Conservation (phyloP, 2,113 vertebrate genomes). For the Falco punctatus region DNA sequence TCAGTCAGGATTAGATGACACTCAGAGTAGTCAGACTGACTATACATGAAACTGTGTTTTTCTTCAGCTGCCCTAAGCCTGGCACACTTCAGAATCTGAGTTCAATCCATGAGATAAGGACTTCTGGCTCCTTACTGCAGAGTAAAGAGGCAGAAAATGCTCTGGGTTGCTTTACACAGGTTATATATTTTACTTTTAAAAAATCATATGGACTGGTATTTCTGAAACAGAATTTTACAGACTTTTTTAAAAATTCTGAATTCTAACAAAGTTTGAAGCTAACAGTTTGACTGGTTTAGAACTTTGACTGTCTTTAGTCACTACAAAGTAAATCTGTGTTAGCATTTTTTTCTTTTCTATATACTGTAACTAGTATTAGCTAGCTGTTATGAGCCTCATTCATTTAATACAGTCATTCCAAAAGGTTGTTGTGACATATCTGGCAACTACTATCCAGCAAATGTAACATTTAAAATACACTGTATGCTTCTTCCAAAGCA, state of each 20-base stretch:
- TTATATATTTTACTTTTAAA: neutral
- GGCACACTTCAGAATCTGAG: neutral
- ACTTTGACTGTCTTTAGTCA: neutral
- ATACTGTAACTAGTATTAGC: neutral
- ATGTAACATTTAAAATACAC: neutral
- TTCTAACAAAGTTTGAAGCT: neutral
- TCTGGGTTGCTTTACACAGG: neutral
- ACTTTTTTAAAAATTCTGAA: neutral
- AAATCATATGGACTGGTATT: neutral
- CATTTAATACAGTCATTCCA: neutral
- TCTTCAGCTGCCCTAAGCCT: neutral
- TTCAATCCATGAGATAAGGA: neutral
- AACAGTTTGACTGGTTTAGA: neutral
- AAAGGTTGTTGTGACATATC: neutral
- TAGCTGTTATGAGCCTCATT: neutral
- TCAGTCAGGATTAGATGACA: neutral
- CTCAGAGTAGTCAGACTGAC: neutral
- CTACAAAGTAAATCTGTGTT: neutral
- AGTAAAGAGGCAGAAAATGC: neutral
- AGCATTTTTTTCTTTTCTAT: neutral
- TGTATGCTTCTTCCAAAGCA: neutral
- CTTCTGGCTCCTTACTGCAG: neutral
- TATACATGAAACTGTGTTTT: neutral
- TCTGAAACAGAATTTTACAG: neutral
- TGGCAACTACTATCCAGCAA: neutral